A percentile compares a stretch with the other conserved stretches of the same genome.
These are phyloP conservation scores for Resseliella maxima DNA, from an alignment of 2,888 invertebrate species.

Conservation along the genomic window DNA sequence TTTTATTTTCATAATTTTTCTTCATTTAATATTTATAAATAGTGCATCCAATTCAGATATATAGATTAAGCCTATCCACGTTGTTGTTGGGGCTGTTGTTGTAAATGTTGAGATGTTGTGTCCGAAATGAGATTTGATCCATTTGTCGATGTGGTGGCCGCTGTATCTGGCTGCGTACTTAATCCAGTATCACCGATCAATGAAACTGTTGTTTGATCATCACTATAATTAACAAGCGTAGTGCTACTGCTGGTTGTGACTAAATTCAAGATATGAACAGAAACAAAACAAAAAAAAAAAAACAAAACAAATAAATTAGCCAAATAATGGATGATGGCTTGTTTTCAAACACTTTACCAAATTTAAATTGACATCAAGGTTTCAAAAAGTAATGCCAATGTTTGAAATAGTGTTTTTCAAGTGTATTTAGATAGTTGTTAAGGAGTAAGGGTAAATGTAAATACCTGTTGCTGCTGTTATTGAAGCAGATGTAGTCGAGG, in stretches of 20 bases:
- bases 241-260: slow-evolving; percentile 55
- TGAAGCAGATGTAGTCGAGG: slow-evolving; percentile 56
- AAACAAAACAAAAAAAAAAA: too few relatives aligned
- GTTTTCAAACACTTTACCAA: too few relatives aligned
- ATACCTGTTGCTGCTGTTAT: slow-evolving; percentile 56
- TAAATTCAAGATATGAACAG: too few relatives aligned
- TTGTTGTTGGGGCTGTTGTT: slow-evolving; percentile 21
- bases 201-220: slow-evolving; percentile 56
- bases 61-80: background rate
- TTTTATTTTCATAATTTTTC: background rate
- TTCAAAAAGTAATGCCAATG: too few relatives aligned
- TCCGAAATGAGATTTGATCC: slow-evolving; percentile 54
- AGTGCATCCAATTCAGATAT: slow-evolving; percentile 19
- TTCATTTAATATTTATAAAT: slow-evolving; percentile 56
- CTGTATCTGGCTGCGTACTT: slow-evolving; percentile 67
- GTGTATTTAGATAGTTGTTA: too few relatives aligned
- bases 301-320: background rate
- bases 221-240: slow-evolving; percentile 55
- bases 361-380: too few relatives aligned
- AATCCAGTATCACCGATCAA: slow-evolving; percentile 63
- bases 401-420: too few relatives aligned
- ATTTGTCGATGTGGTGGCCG: slow-evolving; percentile 59
- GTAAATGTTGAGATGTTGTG: background rate
- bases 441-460: too few relatives aligned
- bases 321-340: too few relatives aligned